These are phyloP conservation scores for Oriolus oriolus DNA, from an alignment of 2,113 vertebrate genomes.

Conservation along the genomic window DNA sequence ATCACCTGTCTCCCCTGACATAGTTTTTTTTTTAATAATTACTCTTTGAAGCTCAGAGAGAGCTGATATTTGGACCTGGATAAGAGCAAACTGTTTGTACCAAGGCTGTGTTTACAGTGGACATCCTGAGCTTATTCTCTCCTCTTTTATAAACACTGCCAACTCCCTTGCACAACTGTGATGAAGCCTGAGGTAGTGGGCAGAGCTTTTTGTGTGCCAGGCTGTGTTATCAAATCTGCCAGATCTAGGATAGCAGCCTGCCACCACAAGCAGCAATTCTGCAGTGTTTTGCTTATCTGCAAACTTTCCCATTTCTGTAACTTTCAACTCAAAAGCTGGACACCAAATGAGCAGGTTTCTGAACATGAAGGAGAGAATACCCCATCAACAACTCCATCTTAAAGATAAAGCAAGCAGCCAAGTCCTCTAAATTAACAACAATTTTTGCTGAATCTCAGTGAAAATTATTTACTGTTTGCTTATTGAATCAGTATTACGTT, in stretches of 20 bases:
- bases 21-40: neutral
- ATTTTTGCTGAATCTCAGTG: neutral
- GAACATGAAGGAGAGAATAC: neutral
- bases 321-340: neutral
- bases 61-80: neutral
- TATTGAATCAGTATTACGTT: neutral
- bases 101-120: neutral
- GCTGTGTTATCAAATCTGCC: neutral
- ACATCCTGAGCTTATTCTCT: neutral
- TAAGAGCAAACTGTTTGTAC: neutral
- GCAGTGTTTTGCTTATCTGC: neutral
- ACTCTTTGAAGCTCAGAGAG: neutral
- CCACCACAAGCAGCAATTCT: neutral
- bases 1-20: neutral
- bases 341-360: neutral
- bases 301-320: neutral
- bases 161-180: neutral
- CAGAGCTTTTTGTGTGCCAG: neutral
- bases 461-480: neutral
- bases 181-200: neutral
- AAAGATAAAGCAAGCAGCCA: neutral
- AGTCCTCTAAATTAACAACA: neutral
- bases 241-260: neutral
- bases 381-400: neutral
- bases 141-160: neutral